A percentile compares a stretch with the other conserved stretches of the same genome.
Evolutionary conservation across 2,797 vertebrate genomes (phyloP).

Genomic region (Myotis myotis): DNA sequence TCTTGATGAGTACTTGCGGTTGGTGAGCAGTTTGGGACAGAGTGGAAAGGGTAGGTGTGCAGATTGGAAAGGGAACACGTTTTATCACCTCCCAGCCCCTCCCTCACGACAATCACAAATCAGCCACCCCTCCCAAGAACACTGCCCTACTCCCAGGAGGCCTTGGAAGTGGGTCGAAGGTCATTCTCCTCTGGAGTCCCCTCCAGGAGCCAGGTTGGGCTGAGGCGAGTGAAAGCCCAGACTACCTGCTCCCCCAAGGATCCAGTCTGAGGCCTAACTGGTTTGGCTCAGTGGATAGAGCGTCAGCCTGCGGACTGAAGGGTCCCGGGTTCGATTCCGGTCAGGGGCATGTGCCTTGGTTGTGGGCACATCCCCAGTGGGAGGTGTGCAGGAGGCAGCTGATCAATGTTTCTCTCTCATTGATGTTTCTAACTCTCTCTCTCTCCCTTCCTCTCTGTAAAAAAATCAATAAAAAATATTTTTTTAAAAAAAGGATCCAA

Average conservation of each 20-base stretch:
- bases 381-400: too few relatives aligned
- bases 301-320: too few relatives aligned
- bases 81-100: background rate
- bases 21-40: background rate
- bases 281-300: too few relatives aligned
- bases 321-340: too few relatives aligned
- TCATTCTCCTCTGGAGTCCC: background rate
- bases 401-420: too few relatives aligned
- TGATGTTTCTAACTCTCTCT: too few relatives aligned
- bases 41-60: background rate
- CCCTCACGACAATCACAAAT: background rate
- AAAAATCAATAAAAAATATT: too few relatives aligned
- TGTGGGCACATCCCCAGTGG: too few relatives aligned
- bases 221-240: background rate
- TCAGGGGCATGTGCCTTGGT: too few relatives aligned
- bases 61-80: background rate
- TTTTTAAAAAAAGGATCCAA: background rate
- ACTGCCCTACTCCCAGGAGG: background rate
- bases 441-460: too few relatives aligned
- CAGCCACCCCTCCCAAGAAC: background rate
- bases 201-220: background rate
- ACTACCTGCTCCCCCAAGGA: background rate
- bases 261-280: background rate
- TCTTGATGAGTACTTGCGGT: background rate
- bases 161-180: background rate